Base-by-base conservation (phyloP, 2,113 vertebrate genomes). In the Microtus richardsoni region DNA sequence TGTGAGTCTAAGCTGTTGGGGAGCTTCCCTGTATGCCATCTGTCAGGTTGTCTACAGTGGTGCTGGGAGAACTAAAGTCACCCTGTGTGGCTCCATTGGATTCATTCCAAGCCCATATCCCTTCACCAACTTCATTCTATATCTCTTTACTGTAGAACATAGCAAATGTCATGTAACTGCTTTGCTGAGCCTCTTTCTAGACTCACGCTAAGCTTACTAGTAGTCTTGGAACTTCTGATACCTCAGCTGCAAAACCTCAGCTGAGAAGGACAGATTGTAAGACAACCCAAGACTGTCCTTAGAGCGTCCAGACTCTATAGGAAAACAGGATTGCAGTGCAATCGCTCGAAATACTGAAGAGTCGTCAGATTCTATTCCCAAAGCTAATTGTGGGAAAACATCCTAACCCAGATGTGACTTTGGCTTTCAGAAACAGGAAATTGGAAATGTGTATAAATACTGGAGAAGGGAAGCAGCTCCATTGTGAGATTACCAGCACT, bases 341-440 rank as follows among this genome's bases (percentile, higher is more conserved):
- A 36, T 44, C 17, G 36, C n/a, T 49, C 60, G 60, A 58, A 16
- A 71, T 66, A 26, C 2, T 5, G 58, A 70, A 62, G 9, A 47
- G 4, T 88, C 6, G 90, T 88, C 36, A 41, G 19, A n/a, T 4
- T 7, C 7, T 36, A 88, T 74, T 10, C 16, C 33, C 6, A 41
- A 84, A 54, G 36, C 41, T 70, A 26, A 28, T 82, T 78, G 41
- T 62, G 33, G 90, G 77, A 88, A 75, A 60, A 70, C 30, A 62
- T 78, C 33, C 58, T 33, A 24, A 44, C 70, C n/a, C 26, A 92
- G 71, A 82, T 84, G 30, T 30, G 39, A 71, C 47, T 30, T 74
- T 68, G 71, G 44, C 66, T 87, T 30, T 21, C 26, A 85, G 87
- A 94, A 88, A 39, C 47, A 92, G 64, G 39, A 89, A 71, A 80